A percentile compares a stretch with the other conserved stretches of the same genome.
Conservation (phyloP, 2,113 vertebrate species). For the Pongo abelii region DNA sequence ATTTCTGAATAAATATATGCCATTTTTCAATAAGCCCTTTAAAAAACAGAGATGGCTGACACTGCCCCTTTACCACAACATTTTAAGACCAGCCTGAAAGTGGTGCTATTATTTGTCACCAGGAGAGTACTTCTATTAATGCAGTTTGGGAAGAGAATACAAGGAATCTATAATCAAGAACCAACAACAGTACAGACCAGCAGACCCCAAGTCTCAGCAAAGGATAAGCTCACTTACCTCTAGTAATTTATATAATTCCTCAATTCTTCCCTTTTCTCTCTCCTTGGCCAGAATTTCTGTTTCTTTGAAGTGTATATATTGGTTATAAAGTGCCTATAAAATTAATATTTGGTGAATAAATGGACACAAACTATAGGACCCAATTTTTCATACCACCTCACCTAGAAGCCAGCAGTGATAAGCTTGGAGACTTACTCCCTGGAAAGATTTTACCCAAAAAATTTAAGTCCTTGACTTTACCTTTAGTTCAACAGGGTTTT, state of each 20-base stretch:
- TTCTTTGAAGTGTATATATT: constrained; percentile 99
- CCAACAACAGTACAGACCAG: neutral
- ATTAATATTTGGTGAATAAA: constrained; percentile 63
- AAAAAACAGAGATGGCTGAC: neutral
- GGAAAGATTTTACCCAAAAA: constrained; percentile 30
- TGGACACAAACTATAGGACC: constrained; percentile 27
- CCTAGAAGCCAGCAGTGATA: neutral
- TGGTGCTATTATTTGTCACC: neutral
- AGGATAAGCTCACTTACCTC: constrained; percentile 86
- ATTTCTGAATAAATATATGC: neutral
- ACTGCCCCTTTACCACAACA: neutral
- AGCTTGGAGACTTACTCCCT: neutral
- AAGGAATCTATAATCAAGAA: neutral
- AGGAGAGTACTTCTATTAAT: neutral
- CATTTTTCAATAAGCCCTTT: neutral
- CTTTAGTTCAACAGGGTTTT: constrained; percentile 98
- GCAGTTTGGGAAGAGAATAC: neutral
- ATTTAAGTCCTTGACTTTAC: constrained; percentile 78
- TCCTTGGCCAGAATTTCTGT: constrained; percentile 95
- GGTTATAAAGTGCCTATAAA: constrained; percentile 98
- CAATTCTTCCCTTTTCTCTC: constrained; percentile 91
- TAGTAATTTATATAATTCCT: constrained; percentile 95
- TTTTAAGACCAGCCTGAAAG: neutral
- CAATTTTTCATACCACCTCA: neutral
- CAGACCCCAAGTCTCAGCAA: neutral